Evolutionary conservation across 2,113 vertebrate species (phyloP).

Genomic region (Corythaeola cristata): DNA sequence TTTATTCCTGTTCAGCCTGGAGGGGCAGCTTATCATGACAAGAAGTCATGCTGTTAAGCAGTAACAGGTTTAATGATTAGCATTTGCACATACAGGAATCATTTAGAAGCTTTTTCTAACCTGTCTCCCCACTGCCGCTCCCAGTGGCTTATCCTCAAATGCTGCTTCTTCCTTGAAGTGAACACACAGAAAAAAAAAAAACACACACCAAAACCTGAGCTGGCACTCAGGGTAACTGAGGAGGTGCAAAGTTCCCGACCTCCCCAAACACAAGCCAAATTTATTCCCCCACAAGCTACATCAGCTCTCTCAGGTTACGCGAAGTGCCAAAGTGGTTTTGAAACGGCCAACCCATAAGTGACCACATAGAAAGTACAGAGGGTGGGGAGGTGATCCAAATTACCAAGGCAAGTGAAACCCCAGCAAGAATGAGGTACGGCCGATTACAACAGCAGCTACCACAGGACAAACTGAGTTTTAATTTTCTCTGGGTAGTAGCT

Average conservation of each 20-base stretch:
- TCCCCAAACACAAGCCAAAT: not conserved
- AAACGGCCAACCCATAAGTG: not conserved
- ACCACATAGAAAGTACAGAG: not conserved
- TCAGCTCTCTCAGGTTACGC: not conserved
- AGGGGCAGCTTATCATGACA: not conserved
- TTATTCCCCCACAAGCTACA: not conserved
- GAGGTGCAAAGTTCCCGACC: not conserved
- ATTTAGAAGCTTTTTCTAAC: not conserved
- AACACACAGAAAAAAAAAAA: not conserved
- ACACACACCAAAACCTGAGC: not conserved
- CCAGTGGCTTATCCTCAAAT: not conserved
- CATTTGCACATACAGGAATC: not conserved
- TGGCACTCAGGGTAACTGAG: not conserved
- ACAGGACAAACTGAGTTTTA: not conserved
- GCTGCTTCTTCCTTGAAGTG: not conserved
- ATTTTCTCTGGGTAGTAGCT: not conserved
- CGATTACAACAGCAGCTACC: not conserved
- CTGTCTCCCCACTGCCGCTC: not conserved
- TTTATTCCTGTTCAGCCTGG: not conserved
- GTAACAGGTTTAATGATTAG: not conserved
- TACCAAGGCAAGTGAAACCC: not conserved
- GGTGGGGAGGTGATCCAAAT: not conserved
- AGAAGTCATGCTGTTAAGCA: not conserved
- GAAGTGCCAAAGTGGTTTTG: not conserved
- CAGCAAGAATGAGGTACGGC: not conserved